Evolutionary conservation across 2,113 vertebrate genomes (phyloP).

Genomic region (Caloenas nicobarica): DNA sequence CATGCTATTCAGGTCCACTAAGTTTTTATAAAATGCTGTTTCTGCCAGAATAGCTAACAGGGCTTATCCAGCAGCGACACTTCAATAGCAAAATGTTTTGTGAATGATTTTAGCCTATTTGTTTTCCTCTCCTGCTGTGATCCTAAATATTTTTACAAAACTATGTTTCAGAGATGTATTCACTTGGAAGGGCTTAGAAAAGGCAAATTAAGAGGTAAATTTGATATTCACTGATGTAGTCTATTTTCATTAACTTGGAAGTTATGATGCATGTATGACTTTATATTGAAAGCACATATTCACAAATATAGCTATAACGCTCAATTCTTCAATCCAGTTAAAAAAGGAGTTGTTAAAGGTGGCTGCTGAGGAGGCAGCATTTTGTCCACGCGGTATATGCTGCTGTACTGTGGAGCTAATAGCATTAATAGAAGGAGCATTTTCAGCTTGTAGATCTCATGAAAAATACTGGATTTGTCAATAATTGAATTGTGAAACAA

Average conservation of each 20-base stretch:
- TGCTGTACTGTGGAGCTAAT: slow-evolving; percentile 62
- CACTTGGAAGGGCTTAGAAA: neutral
- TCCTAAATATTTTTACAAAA: neutral
- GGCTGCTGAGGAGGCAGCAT: slow-evolving; percentile 59
- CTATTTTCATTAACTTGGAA: slow-evolving; percentile 18
- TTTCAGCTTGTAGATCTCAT: slow-evolving; percentile 72
- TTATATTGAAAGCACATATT: slow-evolving; percentile 24
- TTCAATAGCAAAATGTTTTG: slow-evolving; percentile 32
- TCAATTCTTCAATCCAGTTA: slow-evolving; percentile 12
- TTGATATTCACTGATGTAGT: neutral
- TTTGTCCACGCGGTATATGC: slow-evolving; percentile 65
- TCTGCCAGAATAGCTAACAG: slow-evolving; percentile 40
- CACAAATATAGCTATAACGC: slow-evolving; percentile 26
- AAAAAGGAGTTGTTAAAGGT: slow-evolving; percentile 62
- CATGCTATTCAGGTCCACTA: neutral
- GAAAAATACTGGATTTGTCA: slow-evolving; percentile 72
- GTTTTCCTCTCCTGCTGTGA: slow-evolving; percentile 37
- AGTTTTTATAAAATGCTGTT: slow-evolving; percentile 32
- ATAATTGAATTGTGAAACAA: slow-evolving; percentile 75
- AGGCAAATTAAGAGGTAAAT: slow-evolving; percentile 18
- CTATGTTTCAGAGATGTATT: neutral
- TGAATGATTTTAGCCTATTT: slow-evolving; percentile 49
- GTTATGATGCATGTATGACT: neutral
- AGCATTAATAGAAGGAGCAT: slow-evolving; percentile 69
- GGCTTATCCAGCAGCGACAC: slow-evolving; percentile 9